phyloP scores from a whole-genome alignment of 2,797 vertebrate species.

The Clarias pachynema region DNA sequence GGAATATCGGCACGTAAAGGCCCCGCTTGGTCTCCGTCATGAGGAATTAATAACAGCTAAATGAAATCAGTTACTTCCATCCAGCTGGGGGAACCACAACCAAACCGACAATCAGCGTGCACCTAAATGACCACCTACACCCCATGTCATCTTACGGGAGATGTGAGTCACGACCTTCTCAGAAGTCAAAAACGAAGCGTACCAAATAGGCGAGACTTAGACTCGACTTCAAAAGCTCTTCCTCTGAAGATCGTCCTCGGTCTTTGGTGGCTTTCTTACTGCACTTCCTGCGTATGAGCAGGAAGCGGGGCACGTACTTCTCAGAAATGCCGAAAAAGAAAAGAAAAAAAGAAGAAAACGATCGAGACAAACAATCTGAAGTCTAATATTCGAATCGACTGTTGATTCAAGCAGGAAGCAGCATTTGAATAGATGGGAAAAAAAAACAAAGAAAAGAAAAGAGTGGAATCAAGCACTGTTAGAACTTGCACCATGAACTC shows the following conservation, averaged over 20 bases:
- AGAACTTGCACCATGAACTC: not conserved
- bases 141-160: not conserved
- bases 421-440: not conserved
- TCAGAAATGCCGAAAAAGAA: not conserved
- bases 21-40: not conserved
- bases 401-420: not conserved
- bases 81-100: conserved; percentile 24
- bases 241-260: not conserved
- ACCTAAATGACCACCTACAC: conserved; percentile 20
- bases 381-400: not conserved
- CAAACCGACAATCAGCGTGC: conserved; percentile 35
- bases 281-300: not conserved
- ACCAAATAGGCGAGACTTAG: not conserved
- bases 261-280: not conserved
- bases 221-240: not conserved
- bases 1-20: conserved; percentile 15
- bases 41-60: not conserved
- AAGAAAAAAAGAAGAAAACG: not conserved
- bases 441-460: not conserved
- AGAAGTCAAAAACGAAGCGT: not conserved
- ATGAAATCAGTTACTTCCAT: conserved; percentile 34
- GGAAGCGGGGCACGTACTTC: not conserved
- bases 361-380: not conserved
- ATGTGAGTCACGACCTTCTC: conserved; percentile 27
- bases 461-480: not conserved